These are phyloP conservation scores for Diglossa cyanea DNA, from an alignment of 2,797 vertebrate species.

Conservation along the genomic window DNA sequence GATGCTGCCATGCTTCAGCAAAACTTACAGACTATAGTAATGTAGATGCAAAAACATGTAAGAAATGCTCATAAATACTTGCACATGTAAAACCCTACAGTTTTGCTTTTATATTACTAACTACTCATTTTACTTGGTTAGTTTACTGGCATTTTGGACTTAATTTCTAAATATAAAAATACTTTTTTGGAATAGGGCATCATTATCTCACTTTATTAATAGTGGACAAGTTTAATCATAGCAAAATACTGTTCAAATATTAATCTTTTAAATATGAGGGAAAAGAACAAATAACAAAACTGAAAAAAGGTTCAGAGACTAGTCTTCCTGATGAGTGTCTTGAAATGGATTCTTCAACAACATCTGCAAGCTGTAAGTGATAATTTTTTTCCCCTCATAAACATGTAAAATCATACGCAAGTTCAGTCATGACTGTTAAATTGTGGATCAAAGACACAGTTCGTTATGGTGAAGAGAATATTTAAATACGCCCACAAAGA, in stretches of 20 bases:
- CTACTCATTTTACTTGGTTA: neutral
- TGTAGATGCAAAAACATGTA: neutral
- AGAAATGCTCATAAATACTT: neutral
- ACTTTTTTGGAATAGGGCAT: neutral
- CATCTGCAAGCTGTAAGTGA: neutral
- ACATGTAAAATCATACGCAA: conserved; percentile 1
- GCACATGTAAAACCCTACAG: neutral
- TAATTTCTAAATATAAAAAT: neutral
- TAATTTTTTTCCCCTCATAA: neutral
- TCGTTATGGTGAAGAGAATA: neutral
- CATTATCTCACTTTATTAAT: neutral
- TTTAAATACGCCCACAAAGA: neutral
- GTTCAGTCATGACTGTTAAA: conserved; percentile 29
- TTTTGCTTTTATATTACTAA: neutral
- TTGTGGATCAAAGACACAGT: neutral
- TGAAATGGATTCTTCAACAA: neutral
- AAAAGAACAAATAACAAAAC: neutral
- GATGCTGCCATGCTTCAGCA: neutral
- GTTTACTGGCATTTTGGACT: neutral
- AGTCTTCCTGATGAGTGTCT: neutral
- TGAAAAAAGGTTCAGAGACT: neutral
- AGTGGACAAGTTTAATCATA: neutral
- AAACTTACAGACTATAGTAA: neutral
- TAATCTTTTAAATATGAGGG: neutral
- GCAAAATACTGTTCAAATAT: neutral